Conservation (phyloP, 2,888 invertebrate genomes). For the Mystacides longicornis region DNA sequence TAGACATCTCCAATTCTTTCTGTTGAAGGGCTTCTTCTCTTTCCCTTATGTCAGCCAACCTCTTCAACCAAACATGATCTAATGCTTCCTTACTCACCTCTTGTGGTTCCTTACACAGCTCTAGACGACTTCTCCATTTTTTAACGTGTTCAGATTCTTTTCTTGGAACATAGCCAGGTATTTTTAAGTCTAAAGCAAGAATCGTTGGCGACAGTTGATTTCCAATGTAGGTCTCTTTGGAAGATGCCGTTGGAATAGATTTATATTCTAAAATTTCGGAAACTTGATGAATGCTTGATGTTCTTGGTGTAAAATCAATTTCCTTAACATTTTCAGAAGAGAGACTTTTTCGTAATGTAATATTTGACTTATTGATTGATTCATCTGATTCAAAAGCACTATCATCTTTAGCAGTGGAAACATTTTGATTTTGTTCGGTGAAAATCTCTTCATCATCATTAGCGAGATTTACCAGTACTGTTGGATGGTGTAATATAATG, state of each 20-base stretch:
- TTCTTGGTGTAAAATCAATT: slow-evolving; percentile 3
- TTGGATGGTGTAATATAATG: slow-evolving; percentile 43
- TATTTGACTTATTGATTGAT: slow-evolving; percentile 14
- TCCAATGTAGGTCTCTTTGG: neutral
- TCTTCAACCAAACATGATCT: slow-evolving; percentile 50
- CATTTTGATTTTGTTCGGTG: neutral
- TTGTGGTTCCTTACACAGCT: slow-evolving; percentile 38
- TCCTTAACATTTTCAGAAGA: slow-evolving; percentile 5
- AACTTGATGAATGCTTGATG: neutral
- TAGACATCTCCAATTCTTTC: slow-evolving; percentile 42
- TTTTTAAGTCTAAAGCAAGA: slow-evolving; percentile 42
- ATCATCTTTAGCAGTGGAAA: slow-evolving; percentile 15
- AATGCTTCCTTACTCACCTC: slow-evolving; percentile 49
- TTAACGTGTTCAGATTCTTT: slow-evolving; percentile 37
- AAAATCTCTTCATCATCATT: slow-evolving; percentile 29
- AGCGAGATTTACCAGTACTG: slow-evolving; percentile 42
- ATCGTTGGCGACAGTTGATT: slow-evolving; percentile 38
- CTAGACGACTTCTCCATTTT: slow-evolving; percentile 30
- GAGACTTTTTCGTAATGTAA: slow-evolving; percentile 7
- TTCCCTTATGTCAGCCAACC: slow-evolving; percentile 45
- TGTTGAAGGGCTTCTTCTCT: slow-evolving; percentile 47
- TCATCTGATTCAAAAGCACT: slow-evolving; percentile 25
- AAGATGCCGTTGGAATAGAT: slow-evolving; percentile 5
- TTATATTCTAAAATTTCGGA: slow-evolving; percentile 15
- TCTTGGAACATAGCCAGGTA: slow-evolving; percentile 44